A percentile compares a stretch with the other conserved stretches of the same genome.
Evolutionary conservation across 92 coral and sea anemone genomes (phyloP).

Genomic region (Phenganax subtilis): DNA sequence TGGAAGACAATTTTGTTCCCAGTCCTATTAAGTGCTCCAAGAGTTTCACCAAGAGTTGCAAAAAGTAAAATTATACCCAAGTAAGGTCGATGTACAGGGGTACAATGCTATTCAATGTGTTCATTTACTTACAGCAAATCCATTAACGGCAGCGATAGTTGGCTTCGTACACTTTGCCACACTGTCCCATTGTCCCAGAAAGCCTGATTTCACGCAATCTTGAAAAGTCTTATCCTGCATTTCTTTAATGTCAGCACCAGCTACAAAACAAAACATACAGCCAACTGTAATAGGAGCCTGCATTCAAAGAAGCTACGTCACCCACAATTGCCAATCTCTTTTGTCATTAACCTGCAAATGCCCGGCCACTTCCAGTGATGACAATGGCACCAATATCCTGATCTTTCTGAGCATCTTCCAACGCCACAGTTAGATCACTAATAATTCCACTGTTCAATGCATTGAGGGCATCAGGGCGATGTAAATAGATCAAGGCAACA

Average conservation of each 20-base stretch:
- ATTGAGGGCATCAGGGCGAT: constrained; percentile 92
- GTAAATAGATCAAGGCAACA: constrained; percentile 83
- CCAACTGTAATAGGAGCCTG: too few species aligned
- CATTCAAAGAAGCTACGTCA: too few species aligned
- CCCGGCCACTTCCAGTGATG: constrained; percentile 89
- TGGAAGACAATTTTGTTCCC: too few species aligned
- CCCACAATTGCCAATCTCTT: too few species aligned
- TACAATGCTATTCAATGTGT: neutral
- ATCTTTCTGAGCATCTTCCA: constrained; percentile 78
- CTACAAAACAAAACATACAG: constrained; percentile 30
- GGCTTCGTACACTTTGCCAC: constrained; percentile 83
- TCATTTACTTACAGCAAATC: constrained; percentile 76
- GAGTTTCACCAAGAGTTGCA: too few species aligned
- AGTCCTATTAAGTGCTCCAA: too few species aligned
- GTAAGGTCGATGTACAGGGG: neutral
- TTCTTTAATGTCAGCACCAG: constrained; percentile 97
- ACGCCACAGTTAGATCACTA: constrained; percentile 71
- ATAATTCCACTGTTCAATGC: constrained; percentile 83
- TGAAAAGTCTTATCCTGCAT: constrained; percentile 80
- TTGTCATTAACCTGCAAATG: constrained; percentile 99
- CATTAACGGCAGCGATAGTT: constrained; percentile 98
- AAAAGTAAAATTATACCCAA: neutral
- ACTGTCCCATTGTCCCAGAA: constrained; percentile 78
- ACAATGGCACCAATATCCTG: constrained; percentile 77
- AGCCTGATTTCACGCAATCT: constrained; percentile 73